Percentiles rank a stretch among this genome's conserved stretches.
phyloP scores from a whole-genome alignment of 2,113 vertebrate genomes.

The Cygnus buccinator region DNA sequence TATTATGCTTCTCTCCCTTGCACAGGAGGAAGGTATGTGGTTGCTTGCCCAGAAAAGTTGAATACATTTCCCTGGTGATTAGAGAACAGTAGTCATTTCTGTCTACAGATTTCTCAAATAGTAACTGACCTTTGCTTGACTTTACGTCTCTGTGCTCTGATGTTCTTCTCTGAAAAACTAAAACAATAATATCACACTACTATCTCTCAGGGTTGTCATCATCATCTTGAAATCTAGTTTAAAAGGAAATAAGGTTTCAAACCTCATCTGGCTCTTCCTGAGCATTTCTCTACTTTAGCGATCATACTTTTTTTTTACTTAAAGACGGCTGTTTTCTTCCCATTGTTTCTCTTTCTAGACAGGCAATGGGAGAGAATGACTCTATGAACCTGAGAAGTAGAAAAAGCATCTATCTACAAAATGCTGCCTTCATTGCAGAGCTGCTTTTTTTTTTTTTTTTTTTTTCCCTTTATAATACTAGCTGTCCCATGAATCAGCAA shows the following conservation, averaged over 20 bases:
- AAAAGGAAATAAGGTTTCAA: not conserved
- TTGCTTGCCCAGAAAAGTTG: not conserved
- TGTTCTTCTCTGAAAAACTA: not conserved
- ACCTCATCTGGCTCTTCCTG: not conserved
- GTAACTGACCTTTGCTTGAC: not conserved
- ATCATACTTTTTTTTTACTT: not conserved
- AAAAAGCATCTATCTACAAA: not conserved
- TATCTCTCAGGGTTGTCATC: not conserved
- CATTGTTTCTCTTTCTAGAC: not conserved
- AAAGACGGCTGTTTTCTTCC: not conserved
- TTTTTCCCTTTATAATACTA: not conserved
- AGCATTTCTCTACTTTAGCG: not conserved
- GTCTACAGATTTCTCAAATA: not conserved
- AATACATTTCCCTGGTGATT: not conserved
- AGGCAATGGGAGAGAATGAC: not conserved
- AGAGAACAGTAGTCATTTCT: not conserved
- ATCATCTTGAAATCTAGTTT: not conserved
- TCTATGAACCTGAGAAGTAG: not conserved
- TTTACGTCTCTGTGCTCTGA: not conserved
- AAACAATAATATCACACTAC: not conserved
- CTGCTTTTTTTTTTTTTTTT: not conserved
- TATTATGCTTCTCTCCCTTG: not conserved
- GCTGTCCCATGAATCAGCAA: not conserved
- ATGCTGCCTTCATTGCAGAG: not conserved
- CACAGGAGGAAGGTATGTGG: not conserved